These are phyloP conservation scores for Amiota mariae DNA, from an alignment of 2,888 invertebrate species.

Conservation along the genomic window DNA sequence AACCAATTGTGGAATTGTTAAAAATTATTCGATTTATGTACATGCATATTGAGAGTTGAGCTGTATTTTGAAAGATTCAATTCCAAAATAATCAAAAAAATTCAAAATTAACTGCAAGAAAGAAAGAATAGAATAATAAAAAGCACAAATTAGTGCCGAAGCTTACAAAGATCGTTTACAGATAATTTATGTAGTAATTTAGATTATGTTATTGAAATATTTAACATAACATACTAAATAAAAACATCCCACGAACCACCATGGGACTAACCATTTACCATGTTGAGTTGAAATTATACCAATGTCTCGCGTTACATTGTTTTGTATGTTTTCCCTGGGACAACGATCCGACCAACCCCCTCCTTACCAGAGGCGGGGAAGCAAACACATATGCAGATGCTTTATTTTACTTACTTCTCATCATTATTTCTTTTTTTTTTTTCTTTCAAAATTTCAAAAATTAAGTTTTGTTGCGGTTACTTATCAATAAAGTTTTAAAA, in stretches of 20 bases:
- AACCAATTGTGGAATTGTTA: neutral
- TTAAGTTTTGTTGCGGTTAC: constrained; percentile 55
- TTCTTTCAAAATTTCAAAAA: constrained; percentile 45
- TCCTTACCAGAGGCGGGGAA: constrained; percentile 67
- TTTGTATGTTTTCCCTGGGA: too few relatives aligned
- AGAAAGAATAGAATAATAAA: constrained; percentile 65
- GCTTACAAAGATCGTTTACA: constrained; percentile 42
- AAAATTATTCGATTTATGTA: constrained; percentile 9
- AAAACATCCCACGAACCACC: constrained; percentile 54
- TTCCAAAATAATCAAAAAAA: constrained; percentile 20
- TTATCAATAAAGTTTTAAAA: constrained; percentile 56
- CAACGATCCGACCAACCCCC: constrained; percentile 58
- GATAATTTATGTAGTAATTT: constrained; percentile 33
- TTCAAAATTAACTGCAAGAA: constrained; percentile 61
- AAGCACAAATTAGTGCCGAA: constrained; percentile 61
- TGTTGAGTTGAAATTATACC: constrained; percentile 5
- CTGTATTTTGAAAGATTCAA: neutral
- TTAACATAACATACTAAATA: constrained; percentile 24
- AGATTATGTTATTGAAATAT: constrained; percentile 6
- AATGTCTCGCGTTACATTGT: constrained; percentile 14
- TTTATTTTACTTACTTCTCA: constrained; percentile 65
- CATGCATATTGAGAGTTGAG: neutral
- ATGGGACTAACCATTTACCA: constrained; percentile 43
- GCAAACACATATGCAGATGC: constrained; percentile 63
- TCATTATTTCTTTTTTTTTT: constrained; percentile 54